phyloP scores from a whole-genome alignment of 1,140 invertebrate genomes.

The Neodiprion fabricii region DNA sequence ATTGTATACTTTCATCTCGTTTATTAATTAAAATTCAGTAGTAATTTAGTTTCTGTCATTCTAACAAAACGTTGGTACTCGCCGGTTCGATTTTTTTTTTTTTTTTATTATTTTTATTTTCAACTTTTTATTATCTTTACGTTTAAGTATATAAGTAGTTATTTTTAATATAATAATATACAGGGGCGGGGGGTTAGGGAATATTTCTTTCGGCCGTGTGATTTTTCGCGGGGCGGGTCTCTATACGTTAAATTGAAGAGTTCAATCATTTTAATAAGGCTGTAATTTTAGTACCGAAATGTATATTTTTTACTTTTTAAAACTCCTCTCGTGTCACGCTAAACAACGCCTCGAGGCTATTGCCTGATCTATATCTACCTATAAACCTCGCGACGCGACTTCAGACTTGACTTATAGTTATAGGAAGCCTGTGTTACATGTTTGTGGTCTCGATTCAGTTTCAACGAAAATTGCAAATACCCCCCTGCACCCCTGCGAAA shows the following conservation, averaged over 20 bases:
- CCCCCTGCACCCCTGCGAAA: neutral
- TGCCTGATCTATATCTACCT: conserved; percentile 11
- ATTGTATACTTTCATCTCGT: conserved; percentile 63
- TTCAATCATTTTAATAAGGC: neutral
- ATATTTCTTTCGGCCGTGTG: conserved; percentile 37
- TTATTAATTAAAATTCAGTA: conserved; percentile 65
- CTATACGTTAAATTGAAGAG: conserved; percentile 6
- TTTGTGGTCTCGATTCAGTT: neutral
- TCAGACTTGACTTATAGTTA: neutral
- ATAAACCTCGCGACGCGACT: conserved; percentile 20
- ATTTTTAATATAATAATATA: conserved; percentile 58
- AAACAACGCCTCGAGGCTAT: neutral
- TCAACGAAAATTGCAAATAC: neutral
- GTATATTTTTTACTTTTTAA: neutral
- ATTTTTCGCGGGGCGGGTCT: neutral
- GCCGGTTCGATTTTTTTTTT: conserved; percentile 44
- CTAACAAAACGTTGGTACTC: conserved; percentile 60
- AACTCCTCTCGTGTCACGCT: neutral
- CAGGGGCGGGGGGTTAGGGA: conserved; percentile 34
- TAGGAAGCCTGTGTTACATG: neutral
- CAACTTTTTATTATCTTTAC: conserved; percentile 37
- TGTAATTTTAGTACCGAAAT: neutral
- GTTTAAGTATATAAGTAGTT: conserved; percentile 57
- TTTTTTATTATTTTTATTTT: conserved; percentile 35
- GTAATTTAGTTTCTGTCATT: conserved; percentile 62